Conservation (phyloP, 2,888 invertebrate genomes). For the Idaea dimidiata region DNA sequence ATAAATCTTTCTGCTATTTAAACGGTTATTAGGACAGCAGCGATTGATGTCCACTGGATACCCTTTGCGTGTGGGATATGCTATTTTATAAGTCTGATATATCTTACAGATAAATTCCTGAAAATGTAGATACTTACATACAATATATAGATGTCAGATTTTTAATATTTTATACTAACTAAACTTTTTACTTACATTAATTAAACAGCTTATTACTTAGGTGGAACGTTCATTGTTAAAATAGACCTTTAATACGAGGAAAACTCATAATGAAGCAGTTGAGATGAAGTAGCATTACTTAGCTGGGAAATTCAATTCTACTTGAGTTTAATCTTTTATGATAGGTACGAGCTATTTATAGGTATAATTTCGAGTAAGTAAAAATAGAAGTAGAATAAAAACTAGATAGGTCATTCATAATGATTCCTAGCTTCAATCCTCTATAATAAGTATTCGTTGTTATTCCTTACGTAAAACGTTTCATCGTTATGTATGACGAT, state of each 20-base stretch:
- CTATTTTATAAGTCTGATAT: slow-evolving; percentile 29
- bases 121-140: too few species aligned
- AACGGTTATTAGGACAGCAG: slow-evolving; percentile 74
- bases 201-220: neutral
- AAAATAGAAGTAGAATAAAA: too few species aligned
- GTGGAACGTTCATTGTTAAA: neutral
- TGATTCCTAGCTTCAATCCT: neutral
- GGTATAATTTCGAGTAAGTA: too few species aligned
- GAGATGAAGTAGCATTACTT: neutral
- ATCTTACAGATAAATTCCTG: neutral
- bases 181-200: too few species aligned
- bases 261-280: neutral
- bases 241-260: neutral
- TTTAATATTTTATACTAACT: too few species aligned
- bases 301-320: neutral
- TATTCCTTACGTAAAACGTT: neutral
- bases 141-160: too few species aligned
- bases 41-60: slow-evolving; percentile 64
- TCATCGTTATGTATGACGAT: neutral
- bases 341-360: too few species aligned
- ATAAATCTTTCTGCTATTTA: slow-evolving; percentile 76
- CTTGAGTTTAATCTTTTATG: too few species aligned
- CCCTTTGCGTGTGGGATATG: slow-evolving; percentile 45
- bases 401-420: neutral
- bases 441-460: neutral